These are phyloP conservation scores for Morelia viridis DNA, from an alignment of 2,797 vertebrate genomes.

Conservation along the genomic window DNA sequence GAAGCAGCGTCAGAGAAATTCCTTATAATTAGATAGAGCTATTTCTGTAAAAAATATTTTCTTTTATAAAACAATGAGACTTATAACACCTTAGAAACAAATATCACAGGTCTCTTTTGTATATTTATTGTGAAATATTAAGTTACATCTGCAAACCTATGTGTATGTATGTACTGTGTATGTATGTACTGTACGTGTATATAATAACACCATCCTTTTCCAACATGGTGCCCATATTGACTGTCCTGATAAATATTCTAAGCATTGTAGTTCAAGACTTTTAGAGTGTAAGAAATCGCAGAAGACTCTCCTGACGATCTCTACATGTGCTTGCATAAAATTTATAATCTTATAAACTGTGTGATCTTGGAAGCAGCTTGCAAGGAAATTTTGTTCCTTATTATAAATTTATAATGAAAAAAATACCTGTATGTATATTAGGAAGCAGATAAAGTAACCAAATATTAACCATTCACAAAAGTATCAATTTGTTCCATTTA, in stretches of 20 bases:
- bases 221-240: background rate
- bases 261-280: background rate
- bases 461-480: background rate
- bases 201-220: background rate
- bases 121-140: background rate
- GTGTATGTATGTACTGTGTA: background rate
- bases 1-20: background rate
- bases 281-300: background rate
- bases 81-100: background rate
- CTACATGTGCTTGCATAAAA: background rate
- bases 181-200: background rate
- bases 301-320: background rate
- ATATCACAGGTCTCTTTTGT: background rate
- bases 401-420: background rate
- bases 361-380: background rate
- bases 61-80: background rate
- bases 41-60: background rate
- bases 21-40: background rate
- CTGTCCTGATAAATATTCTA: background rate
- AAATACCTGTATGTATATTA: background rate
- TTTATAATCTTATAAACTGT: background rate
- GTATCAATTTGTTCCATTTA: constrained; percentile 20
- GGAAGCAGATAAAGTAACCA: background rate
- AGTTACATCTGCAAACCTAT: background rate
- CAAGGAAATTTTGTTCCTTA: background rate